These are phyloP conservation scores for Rosalia funebris DNA, from an alignment of 2,888 invertebrate species.

Conservation along the genomic window DNA sequence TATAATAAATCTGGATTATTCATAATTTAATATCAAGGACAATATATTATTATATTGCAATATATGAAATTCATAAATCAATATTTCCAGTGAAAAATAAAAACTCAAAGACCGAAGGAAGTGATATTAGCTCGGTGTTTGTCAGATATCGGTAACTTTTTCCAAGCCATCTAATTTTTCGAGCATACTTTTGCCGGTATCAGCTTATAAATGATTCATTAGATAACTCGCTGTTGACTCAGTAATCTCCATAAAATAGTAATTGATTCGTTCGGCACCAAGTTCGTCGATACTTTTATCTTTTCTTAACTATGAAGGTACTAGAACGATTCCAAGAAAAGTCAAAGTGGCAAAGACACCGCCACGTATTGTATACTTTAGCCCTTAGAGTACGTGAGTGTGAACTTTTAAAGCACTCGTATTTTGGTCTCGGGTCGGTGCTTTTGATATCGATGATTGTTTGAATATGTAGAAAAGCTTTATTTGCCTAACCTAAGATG, in stretches of 20 bases:
- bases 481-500: conserved; percentile 57
- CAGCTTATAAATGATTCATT: too few relatives aligned
- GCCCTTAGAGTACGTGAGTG: conserved; percentile 47
- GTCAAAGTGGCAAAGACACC: conserved; percentile 52
- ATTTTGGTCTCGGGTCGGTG: conserved; percentile 48
- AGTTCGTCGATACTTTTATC: conserved; percentile 24
- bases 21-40: too few relatives aligned
- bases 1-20: too few relatives aligned
- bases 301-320: conserved; percentile 23
- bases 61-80: too few relatives aligned
- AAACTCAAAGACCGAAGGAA: too few relatives aligned
- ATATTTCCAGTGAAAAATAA: too few relatives aligned
- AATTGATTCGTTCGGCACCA: conserved; percentile 2
- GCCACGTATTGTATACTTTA: conserved; percentile 51
- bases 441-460: conserved; percentile 56
- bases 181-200: too few relatives aligned
- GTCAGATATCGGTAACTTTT: too few relatives aligned
- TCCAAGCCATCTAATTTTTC: too few relatives aligned
- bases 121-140: too few relatives aligned
- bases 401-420: conserved; percentile 48
- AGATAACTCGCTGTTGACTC: too few relatives aligned
- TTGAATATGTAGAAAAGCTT: conserved; percentile 58
- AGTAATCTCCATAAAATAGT: neutral
- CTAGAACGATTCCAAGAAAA: conserved; percentile 55
- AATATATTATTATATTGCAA: too few relatives aligned